Base-by-base conservation (phyloP, 2,797 vertebrate species). In the Toxotes lorentzi region DNA sequence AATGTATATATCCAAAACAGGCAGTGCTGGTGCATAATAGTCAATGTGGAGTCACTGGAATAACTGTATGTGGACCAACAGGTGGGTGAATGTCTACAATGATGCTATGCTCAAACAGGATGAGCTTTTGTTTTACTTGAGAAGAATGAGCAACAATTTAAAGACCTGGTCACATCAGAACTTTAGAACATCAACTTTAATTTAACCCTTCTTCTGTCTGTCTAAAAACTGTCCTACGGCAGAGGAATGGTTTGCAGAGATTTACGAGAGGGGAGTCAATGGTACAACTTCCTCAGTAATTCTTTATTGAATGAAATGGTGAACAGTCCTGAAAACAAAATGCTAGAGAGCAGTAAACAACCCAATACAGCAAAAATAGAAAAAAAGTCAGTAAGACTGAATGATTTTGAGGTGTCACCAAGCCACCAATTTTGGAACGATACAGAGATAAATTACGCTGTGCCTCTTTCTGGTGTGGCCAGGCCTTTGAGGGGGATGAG, bases 1-100 rank as follows among this genome's bases (percentile, higher is more conserved):
- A 94, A 93, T 92, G 92, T 92, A 92, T 69, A 80, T 67, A 81
- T 63, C 65, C 58, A 59, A 73, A 51, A 66, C 71, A 73, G 77
- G 77, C 67, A 51, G 48, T 9, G 63, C 51, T 58, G 71, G 51
- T 48, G 71, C 12, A 23, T 60, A 45, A 72, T 10, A 41, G 66
- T 45, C 61, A 27, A 58, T 9, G 64, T 56, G 62, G 85, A 78
- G 54, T 71, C 74, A 81, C 82, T 86, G 82, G 69, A 81, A 34
- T 43, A 58, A 56, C 24, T 30, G 60, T 35, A 83, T 62, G 57
- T 59, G 45, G 30, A 60, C 23, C 11, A 67, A n/a, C 27, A 17
- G 38, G 32, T n/a, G 38, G 9, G 2, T 60, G 30, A 54, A 70
- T 21, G 17, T 21, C 17, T 24, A 32, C 11, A 63, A 56, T 13